Base-by-base conservation (phyloP, 2,113 vertebrate species). In the Eurypyga helias region DNA sequence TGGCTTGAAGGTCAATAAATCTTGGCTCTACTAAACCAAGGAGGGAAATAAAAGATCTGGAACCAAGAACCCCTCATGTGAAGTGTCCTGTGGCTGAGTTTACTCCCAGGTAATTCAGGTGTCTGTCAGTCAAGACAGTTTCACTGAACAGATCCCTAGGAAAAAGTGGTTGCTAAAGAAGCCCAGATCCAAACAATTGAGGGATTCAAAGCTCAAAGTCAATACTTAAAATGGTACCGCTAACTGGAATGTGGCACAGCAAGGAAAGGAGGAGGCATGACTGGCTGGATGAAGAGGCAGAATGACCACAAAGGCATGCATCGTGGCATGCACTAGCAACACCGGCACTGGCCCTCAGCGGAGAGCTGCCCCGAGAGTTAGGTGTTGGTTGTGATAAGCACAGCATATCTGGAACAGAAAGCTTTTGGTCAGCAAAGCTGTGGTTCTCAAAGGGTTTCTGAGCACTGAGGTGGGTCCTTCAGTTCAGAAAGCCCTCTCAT, bases 311-410 rank as follows among this genome's bases (percentile, higher is more conserved):
- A 38, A 31, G 2, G 4, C 21, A 6, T 2, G 6, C 4, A 31
- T 15, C 17, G 12, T 1, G 18, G 10, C 0, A 0, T 4, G 58
- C 14, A 5, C 1, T 26, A 17, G 41, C 49, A 70, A 19, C 17
- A 9, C 10, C 0, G 0, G 3, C 48, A 9, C 10, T 0, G 0
- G 2, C 48, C 57, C 29, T 61, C 7, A 2, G 25, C 5, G 31
- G 2, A 3, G 61, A 71, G 36, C 62, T 83, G 70, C 2, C 3
- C 21, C 2, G 4, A 26, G 29, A 61, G 11, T 16, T 61, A 62
- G 24, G 14, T 24, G 26, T 60, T 64, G 51, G n/a, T 55, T 70
- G 34, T 23, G n/a, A 12, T 43, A 64, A 45, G 38, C 25, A 13
- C 1, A 0, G 25, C 1, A 8, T 9, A 20, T 34, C 41, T 48